These are phyloP conservation scores for Macquaria australasica DNA, from an alignment of 2,113 vertebrate genomes.

Conservation along the genomic window DNA sequence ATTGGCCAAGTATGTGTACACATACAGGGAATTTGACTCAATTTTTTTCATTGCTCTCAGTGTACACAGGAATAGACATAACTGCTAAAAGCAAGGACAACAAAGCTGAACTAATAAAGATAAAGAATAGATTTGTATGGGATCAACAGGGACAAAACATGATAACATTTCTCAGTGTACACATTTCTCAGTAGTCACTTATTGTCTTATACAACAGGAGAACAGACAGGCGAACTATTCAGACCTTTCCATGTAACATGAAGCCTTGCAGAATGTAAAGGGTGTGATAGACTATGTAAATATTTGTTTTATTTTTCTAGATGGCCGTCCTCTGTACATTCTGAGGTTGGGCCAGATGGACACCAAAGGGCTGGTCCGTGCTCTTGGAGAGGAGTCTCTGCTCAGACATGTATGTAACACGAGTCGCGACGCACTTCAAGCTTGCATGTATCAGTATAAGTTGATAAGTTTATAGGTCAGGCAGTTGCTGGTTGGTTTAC, in stretches of 20 bases:
- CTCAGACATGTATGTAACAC: conserved; percentile 91
- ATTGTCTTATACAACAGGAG: conserved; percentile 2
- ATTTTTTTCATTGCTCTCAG: too few species aligned
- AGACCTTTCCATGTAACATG: neutral
- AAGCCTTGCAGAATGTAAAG: conserved; percentile 22
- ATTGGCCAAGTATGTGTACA: too few species aligned
- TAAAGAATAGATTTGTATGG: neutral
- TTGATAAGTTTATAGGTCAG: conserved; percentile 28
- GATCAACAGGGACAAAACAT: neutral
- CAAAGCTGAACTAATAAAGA: too few species aligned
- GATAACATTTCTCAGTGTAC: conserved; percentile 14
- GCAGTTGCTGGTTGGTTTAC: conserved; percentile 37
- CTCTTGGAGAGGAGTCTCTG: conserved; percentile 95
- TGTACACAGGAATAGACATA: too few species aligned
- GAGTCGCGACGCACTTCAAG: neutral
- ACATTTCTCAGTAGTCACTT: too few species aligned
- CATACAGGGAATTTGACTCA: too few species aligned
- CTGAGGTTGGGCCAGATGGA: conserved; percentile 97
- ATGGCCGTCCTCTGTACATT: conserved; percentile 94
- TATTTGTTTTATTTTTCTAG: conserved; percentile 76
- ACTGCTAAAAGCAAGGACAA: too few species aligned
- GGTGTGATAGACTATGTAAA: neutral
- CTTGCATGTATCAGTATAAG: neutral
- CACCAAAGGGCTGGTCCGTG: conserved; percentile 93
- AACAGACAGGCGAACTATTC: neutral